Conservation (phyloP, 2,888 invertebrate genomes). For the Coenonympha glycerion region DNA sequence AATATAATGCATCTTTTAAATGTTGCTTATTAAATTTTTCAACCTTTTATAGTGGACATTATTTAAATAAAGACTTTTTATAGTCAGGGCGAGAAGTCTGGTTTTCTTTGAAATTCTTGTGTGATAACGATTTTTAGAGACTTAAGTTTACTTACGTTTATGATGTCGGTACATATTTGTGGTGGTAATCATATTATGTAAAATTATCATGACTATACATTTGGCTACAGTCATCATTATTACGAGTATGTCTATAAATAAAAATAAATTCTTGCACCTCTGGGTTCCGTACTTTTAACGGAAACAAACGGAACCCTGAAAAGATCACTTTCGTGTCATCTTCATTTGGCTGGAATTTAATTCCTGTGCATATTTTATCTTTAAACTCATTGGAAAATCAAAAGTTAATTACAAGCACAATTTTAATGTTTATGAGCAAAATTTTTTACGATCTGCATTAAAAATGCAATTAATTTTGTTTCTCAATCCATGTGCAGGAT, state of each 20-base stretch:
- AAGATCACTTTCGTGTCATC: background rate
- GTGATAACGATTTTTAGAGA: background rate
- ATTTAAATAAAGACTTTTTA: no score
- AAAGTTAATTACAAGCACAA: conserved; percentile 2
- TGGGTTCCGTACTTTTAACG: background rate
- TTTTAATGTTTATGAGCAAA: background rate
- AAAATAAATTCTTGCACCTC: background rate
- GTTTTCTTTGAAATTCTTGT: no score
- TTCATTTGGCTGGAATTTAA: no score
- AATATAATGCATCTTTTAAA: no score
- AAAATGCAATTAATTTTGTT: conserved; percentile 2
- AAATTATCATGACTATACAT: conserved; percentile 7
- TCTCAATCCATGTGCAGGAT: background rate
- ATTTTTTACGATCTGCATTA: background rate
- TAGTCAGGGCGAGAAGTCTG: no score
- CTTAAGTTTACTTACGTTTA: conserved; percentile 38
- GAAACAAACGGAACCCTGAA: background rate
- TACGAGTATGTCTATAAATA: background rate
- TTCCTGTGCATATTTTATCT: no score
- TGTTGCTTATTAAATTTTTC: no score
- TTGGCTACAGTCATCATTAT: background rate
- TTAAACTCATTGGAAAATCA: background rate
- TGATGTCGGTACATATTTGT: conserved; percentile 27
- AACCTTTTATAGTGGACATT: no score
- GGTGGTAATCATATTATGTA: conserved; percentile 2